phyloP scores from a whole-genome alignment of 2,797 vertebrate species.

The Hippocampus kuda region DNA sequence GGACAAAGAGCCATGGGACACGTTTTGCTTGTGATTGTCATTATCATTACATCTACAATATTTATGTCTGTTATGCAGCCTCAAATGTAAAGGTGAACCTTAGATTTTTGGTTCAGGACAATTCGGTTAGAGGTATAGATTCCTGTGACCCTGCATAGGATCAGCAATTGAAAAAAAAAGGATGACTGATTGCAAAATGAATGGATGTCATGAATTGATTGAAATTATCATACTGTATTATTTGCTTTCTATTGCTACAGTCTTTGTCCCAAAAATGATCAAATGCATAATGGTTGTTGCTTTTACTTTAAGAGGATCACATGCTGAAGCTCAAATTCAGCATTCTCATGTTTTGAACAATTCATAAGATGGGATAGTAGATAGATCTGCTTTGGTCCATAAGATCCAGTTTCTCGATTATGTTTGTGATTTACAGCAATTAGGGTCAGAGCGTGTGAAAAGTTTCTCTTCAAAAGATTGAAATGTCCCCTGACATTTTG shows the following conservation, averaged over 20 bases:
- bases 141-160: neutral
- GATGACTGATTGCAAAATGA: neutral
- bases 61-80: neutral
- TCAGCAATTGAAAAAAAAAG: neutral
- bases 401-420: conserved; percentile 23
- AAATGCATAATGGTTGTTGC: neutral
- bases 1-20: neutral
- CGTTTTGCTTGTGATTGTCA: neutral
- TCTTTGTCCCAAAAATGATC: neutral
- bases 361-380: neutral
- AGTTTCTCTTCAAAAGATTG: conserved; percentile 26
- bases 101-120: neutral
- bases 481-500: conserved; percentile 35
- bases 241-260: neutral
- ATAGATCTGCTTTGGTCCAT: conserved; percentile 10
- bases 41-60: neutral
- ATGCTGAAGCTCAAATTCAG: too few species aligned
- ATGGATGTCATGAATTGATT: neutral
- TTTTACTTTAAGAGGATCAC: neutral
- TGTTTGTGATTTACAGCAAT: conserved; percentile 18
- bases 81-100: neutral
- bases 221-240: neutral
- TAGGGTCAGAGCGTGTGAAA: conserved; percentile 35
- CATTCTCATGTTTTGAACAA: neutral
- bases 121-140: neutral